Evolutionary conservation across 2,113 vertebrate genomes (phyloP).

Genomic region (Hippocampus guttulatus): DNA sequence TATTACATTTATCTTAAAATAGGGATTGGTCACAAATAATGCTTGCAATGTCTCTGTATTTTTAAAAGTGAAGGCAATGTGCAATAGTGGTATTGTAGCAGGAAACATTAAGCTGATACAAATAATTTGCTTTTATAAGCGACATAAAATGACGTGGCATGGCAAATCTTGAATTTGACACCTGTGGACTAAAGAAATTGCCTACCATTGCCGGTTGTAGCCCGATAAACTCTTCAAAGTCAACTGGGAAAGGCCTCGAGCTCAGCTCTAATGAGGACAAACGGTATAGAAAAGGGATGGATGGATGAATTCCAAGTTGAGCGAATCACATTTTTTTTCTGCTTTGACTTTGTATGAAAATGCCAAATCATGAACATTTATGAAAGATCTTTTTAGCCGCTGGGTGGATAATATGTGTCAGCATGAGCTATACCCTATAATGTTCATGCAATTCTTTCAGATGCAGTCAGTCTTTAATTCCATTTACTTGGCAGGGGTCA

Average conservation of each 20-base stretch:
- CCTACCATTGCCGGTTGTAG: too few relatives aligned
- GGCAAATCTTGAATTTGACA: too few relatives aligned
- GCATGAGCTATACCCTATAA: neutral
- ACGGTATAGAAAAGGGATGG: neutral
- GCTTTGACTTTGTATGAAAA: neutral
- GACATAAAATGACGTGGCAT: too few relatives aligned
- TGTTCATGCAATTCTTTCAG: slow-evolving; percentile 4
- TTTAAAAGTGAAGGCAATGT: too few relatives aligned
- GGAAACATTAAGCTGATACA: too few relatives aligned
- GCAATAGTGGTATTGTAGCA: too few relatives aligned
- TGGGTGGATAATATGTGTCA: neutral
- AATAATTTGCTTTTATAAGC: too few relatives aligned
- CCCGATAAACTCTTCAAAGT: neutral
- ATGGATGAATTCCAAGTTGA: neutral
- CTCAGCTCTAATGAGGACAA: neutral
- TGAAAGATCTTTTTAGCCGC: neutral
- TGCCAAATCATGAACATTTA: neutral
- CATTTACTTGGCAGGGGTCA: slow-evolving; percentile 13
- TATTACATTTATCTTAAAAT: too few relatives aligned
- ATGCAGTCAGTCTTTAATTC: slow-evolving; percentile 31
- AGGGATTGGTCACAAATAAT: too few relatives aligned
- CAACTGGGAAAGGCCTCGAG: neutral
- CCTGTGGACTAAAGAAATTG: too few relatives aligned
- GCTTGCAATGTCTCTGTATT: too few relatives aligned
- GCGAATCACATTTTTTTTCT: neutral